Evolutionary conservation across 64 coral and sea anemone genomes (phyloP).

Genomic region (Actinia tenebrosa): DNA sequence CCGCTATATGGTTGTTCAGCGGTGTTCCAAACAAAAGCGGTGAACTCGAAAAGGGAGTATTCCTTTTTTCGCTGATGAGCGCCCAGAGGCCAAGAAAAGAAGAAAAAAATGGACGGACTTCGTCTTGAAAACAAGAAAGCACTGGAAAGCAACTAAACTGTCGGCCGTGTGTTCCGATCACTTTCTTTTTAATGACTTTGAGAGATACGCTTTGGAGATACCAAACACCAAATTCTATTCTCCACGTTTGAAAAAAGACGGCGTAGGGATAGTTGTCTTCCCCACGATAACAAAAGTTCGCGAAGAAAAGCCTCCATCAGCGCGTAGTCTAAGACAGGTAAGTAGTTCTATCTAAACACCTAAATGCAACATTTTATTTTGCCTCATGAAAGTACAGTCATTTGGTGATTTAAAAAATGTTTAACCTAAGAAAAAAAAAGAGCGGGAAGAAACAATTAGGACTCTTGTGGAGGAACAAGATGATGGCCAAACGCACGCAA

Average conservation of each 20-base stretch:
- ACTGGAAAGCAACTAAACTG: slow-evolving; percentile 13
- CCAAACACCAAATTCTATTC: background rate
- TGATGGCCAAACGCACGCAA: too few relatives aligned
- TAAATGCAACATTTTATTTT: too few relatives aligned
- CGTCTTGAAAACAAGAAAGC: slow-evolving; percentile 8
- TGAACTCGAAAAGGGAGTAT: slow-evolving; percentile 4
- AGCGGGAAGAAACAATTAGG: too few relatives aligned
- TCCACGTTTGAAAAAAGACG: background rate
- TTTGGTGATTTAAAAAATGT: too few relatives aligned
- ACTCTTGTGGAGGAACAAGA: too few relatives aligned
- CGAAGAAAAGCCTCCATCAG: background rate
- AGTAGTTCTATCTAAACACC: too few relatives aligned
- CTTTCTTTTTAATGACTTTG: slow-evolving; percentile 1
- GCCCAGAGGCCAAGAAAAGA: slow-evolving; percentile 20
- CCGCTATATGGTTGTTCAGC: background rate
- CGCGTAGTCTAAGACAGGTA: too few relatives aligned
- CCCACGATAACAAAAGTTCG: background rate
- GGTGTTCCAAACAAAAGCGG: background rate
- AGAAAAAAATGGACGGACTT: slow-evolving; percentile 28
- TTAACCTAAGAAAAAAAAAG: too few relatives aligned
- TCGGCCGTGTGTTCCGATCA: slow-evolving; percentile 22
- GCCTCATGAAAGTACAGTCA: too few relatives aligned
- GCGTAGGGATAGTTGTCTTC: background rate
- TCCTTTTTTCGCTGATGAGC: slow-evolving; percentile 29
- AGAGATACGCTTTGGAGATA: slow-evolving; percentile 10